A percentile compares a stretch with the other conserved stretches of the same genome.
Conservation (phyloP, 2,888 invertebrate species). For the Catocala sponsa region DNA sequence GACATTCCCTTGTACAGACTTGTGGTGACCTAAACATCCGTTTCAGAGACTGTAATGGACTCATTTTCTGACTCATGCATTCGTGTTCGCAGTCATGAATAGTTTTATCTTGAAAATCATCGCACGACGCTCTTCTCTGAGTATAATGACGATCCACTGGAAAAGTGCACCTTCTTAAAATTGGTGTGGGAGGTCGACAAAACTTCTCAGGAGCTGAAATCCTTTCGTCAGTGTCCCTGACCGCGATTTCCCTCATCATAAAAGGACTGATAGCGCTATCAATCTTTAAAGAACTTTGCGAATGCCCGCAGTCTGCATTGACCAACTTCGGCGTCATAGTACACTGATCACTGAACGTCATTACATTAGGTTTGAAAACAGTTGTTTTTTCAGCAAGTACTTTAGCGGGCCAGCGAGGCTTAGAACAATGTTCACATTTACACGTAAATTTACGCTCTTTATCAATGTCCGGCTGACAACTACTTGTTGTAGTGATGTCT, state of each 20-base stretch:
- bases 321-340: slow-evolving; percentile 72
- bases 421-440: slow-evolving; percentile 56
- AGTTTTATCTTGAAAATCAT: too few relatives aligned
- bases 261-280: slow-evolving; percentile 41
- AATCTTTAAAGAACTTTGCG: slow-evolving; percentile 36
- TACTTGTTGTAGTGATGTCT: slow-evolving; percentile 45
- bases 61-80: too few relatives aligned
- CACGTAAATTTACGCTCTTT: slow-evolving; percentile 43
- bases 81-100: too few relatives aligned
- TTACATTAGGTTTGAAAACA: slow-evolving; percentile 63
- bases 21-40: too few relatives aligned
- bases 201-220: slow-evolving; percentile 23
- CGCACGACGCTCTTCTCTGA: too few relatives aligned
- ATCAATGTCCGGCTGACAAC: slow-evolving; percentile 30
- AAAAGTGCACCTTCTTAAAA: slow-evolving; percentile 40
- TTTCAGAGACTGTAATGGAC: too few relatives aligned
- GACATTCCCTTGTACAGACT: too few relatives aligned
- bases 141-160: neutral
- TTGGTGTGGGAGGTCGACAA: slow-evolving; percentile 37
- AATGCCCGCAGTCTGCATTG: slow-evolving; percentile 60
- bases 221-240: slow-evolving; percentile 33
- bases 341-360: slow-evolving; percentile 62
- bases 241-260: slow-evolving; percentile 28
- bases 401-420: slow-evolving; percentile 48
- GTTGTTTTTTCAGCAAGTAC: slow-evolving; percentile 20